A percentile compares a stretch with the other conserved stretches of the same genome.
Evolutionary conservation across 1,140 invertebrate species (phyloP).

Genomic region (Drosophila murphyi): DNA sequence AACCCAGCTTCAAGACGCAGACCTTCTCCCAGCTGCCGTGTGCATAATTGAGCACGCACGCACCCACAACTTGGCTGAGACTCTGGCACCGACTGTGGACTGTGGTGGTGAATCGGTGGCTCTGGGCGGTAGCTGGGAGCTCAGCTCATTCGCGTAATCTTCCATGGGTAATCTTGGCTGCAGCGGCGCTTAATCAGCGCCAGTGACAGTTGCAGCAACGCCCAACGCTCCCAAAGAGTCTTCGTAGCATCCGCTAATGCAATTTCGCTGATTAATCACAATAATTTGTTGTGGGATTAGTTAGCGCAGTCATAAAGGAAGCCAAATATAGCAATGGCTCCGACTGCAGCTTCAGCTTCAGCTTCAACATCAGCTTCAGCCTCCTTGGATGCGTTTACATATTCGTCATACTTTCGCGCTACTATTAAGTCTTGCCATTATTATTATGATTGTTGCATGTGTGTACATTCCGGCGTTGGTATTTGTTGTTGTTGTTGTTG

Average conservation of each 20-base stretch:
- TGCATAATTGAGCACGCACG: constrained; percentile 72
- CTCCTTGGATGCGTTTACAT: constrained; percentile 65
- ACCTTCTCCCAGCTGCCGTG: constrained; percentile 21
- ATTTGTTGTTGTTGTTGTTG: neutral
- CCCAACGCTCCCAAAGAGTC: constrained; percentile 33
- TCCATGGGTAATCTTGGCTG: constrained; percentile 44
- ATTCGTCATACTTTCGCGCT: constrained; percentile 81
- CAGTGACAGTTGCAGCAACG: constrained; percentile 76
- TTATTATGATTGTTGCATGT: constrained; percentile 75
- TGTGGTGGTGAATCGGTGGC: constrained; percentile 8
- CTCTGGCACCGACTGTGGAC: constrained; percentile 2
- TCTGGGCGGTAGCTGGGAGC: constrained; percentile 8
- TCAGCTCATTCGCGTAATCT: constrained; percentile 32
- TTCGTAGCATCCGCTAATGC: constrained; percentile 63
- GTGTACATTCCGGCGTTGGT: constrained; percentile 19
- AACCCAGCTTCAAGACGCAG: constrained; percentile 16
- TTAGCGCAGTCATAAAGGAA: constrained; percentile 47
- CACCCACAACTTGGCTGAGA: constrained; percentile 55
- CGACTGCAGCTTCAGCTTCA: neutral
- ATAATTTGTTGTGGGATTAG: constrained; percentile 82
- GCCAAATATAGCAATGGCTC: neutral
- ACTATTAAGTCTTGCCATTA: constrained; percentile 77
- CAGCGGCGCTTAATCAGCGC: constrained; percentile 71
- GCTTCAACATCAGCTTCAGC: constrained; percentile 1
- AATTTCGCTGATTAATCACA: constrained; percentile 81